Evolutionary conservation across 2,113 vertebrate species (phyloP).

Genomic region (Platysteira castanea): DNA sequence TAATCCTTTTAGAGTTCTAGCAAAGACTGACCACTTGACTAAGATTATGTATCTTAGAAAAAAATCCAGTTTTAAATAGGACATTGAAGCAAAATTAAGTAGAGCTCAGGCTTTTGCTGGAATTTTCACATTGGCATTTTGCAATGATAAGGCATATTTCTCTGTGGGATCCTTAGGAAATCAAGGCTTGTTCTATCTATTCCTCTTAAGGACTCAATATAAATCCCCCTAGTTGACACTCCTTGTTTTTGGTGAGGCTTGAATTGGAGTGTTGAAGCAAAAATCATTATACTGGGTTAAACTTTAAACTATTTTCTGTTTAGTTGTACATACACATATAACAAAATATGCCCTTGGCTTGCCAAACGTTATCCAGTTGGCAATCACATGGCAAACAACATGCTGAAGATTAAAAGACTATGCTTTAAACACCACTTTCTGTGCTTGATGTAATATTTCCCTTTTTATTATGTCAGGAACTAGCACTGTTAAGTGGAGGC

Average conservation of each 20-base stretch:
- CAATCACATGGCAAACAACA: neutral
- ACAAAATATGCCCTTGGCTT: neutral
- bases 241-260: neutral
- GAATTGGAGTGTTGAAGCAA: neutral
- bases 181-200: neutral
- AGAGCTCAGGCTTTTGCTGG: neutral
- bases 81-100: neutral
- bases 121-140: neutral
- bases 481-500: neutral
- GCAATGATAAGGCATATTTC: neutral
- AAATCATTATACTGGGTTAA: neutral
- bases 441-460: neutral
- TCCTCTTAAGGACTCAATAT: neutral
- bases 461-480: neutral
- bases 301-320: slow-evolving; percentile 21
- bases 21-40: neutral
- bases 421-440: neutral
- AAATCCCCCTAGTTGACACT: neutral
- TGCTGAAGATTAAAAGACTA: neutral
- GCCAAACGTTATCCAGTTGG: neutral
- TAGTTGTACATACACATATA: neutral
- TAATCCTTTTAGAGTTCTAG: neutral
- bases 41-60: neutral
- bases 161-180: neutral
- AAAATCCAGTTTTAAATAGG: neutral